Conservation (phyloP, 2,113 vertebrate genomes). For the Elephas maximus region DNA sequence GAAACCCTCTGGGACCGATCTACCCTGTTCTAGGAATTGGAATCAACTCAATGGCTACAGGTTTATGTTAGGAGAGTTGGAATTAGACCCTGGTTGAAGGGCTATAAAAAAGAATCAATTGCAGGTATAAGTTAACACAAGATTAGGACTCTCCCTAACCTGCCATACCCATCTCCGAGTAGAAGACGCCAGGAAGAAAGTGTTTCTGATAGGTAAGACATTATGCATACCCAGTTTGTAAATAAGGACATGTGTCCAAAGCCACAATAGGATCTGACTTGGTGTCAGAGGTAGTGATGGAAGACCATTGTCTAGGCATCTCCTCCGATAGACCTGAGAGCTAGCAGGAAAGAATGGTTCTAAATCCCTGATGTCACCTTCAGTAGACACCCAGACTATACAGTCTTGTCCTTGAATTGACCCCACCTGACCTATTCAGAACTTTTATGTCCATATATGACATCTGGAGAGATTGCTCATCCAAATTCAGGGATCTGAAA, state of each 20-base stretch:
- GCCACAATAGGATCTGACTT: neutral
- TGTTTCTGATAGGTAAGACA: neutral
- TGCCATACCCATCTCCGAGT: neutral
- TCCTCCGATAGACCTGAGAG: neutral
- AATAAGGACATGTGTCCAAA: neutral
- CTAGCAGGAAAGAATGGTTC: neutral
- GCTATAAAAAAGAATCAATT: neutral
- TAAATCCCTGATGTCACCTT: neutral
- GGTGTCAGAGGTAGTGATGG: neutral
- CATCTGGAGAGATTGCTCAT: neutral
- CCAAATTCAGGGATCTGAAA: neutral
- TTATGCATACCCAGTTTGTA: neutral
- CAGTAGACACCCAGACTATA: neutral
- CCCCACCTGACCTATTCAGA: neutral
- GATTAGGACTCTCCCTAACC: neutral
- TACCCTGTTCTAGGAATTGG: too few relatives aligned
- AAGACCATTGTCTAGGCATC: neutral
- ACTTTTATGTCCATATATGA: neutral
- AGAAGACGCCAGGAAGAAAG: neutral
- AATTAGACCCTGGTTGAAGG: neutral
- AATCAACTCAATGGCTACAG: too few relatives aligned
- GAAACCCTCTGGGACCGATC: too few relatives aligned
- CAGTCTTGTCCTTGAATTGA: neutral
- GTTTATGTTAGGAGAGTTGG: neutral
- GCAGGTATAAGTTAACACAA: neutral